These are phyloP conservation scores for Osedax fenrisi DNA, from an alignment of 2,888 invertebrate genomes.

Conservation along the genomic window DNA sequence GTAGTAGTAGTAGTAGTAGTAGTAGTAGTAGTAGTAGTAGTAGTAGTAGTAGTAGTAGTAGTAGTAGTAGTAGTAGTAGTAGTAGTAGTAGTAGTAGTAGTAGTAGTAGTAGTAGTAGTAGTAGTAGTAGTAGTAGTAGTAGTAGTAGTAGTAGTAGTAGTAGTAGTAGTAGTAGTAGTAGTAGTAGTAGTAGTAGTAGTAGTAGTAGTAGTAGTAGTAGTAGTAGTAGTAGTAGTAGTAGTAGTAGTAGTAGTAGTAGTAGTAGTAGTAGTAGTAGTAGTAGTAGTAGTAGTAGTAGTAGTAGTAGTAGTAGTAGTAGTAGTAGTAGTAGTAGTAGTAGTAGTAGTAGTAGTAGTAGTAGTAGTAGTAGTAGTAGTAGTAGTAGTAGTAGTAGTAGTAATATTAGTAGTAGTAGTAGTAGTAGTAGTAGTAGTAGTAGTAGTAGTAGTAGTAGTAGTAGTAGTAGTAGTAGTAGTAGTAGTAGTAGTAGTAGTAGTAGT, in stretches of 20 bases:
- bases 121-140: too few relatives aligned
- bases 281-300: not conserved
- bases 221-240: not conserved
- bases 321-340: not conserved
- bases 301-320: not conserved
- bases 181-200: not conserved
- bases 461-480: not conserved
- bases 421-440: not conserved
- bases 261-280: not conserved
- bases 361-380: not conserved
- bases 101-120: not conserved
- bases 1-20: not conserved
- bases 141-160: too few relatives aligned
- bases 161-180: not conserved
- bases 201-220: not conserved
- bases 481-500: not conserved
- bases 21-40: not conserved
- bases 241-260: not conserved
- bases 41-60: not conserved
- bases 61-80: not conserved
- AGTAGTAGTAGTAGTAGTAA: not conserved
- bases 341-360: not conserved
- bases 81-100: not conserved
- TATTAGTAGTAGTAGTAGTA: not conserved
- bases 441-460: not conserved